Conservation (phyloP, 64 coral and sea anemone genomes). For the Acropora tenuis region DNA sequence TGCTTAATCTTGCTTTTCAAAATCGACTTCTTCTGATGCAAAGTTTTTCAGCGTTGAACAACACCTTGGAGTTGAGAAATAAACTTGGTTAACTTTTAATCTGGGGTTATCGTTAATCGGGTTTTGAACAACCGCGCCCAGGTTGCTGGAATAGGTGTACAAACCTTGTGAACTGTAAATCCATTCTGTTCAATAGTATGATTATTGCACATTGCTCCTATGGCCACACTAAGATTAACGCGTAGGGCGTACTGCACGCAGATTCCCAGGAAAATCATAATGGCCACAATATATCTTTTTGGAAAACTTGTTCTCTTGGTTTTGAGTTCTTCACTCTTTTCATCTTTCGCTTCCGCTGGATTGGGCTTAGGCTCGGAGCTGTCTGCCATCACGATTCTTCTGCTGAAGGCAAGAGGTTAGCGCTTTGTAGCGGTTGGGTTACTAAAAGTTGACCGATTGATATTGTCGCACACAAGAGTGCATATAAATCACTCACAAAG, state of each 20-base stretch:
- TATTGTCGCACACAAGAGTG: too few relatives aligned
- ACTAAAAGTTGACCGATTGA: too few relatives aligned
- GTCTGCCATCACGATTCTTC: neutral
- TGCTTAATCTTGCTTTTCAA: too few relatives aligned
- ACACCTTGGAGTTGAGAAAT: too few relatives aligned
- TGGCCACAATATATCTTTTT: slow-evolving; percentile 88
- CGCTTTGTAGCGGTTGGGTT: neutral
- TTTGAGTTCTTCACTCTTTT: slow-evolving; percentile 21
- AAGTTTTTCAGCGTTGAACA: too few relatives aligned
- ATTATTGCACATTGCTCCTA: slow-evolving; percentile 97
- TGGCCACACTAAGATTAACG: slow-evolving; percentile 95
- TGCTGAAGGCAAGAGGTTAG: neutral
- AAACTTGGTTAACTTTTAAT: too few relatives aligned
- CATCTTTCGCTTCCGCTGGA: slow-evolving; percentile 59
- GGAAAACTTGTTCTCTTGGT: slow-evolving; percentile 77
- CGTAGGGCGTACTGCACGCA: slow-evolving; percentile 93
- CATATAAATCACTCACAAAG: too few relatives aligned
- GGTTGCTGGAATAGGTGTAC: too few relatives aligned
- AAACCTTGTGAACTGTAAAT: slow-evolving; percentile 95
- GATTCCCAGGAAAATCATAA: slow-evolving; percentile 96
- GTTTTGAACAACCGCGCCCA: too few relatives aligned
- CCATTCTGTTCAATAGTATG: slow-evolving; percentile 90
- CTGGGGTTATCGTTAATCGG: too few relatives aligned
- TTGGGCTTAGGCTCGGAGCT: slow-evolving; percentile 56
- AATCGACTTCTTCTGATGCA: too few relatives aligned